These are phyloP conservation scores for Zaprionus gabonicus DNA, from an alignment of 1,140 invertebrate species.

Conservation along the genomic window DNA sequence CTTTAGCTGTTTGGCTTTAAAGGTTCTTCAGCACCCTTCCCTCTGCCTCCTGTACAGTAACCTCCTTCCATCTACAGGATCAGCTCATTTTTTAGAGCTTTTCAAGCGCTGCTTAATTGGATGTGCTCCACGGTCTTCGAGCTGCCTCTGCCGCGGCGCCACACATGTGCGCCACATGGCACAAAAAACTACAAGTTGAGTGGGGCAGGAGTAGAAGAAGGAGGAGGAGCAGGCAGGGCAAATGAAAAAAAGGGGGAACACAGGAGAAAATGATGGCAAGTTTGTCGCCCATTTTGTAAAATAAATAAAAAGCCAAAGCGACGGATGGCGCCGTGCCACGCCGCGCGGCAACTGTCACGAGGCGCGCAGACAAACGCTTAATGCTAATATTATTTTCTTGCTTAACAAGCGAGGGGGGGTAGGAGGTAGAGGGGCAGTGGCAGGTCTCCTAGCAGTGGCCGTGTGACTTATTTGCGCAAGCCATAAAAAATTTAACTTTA, in stretches of 20 bases:
- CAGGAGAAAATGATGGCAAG: slow-evolving; percentile 57
- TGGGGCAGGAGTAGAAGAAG: not conserved
- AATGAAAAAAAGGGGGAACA: slow-evolving; percentile 44
- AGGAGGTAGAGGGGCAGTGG: not conserved
- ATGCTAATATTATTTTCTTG: slow-evolving; percentile 83
- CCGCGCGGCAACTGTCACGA: slow-evolving; percentile 52
- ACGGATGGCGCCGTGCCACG: slow-evolving; percentile 40
- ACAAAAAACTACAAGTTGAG: slow-evolving; percentile 56
- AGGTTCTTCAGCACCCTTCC: not conserved
- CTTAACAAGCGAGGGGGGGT: slow-evolving; percentile 62
- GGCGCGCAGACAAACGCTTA: slow-evolving; percentile 81
- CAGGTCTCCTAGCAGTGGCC: slow-evolving; percentile 18
- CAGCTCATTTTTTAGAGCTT: slow-evolving; percentile 66
- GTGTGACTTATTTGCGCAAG: slow-evolving; percentile 80
- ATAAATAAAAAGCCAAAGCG: slow-evolving; percentile 65
- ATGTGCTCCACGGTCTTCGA: slow-evolving; percentile 56
- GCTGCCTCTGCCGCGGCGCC: slow-evolving; percentile 30
- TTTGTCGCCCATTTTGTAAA: slow-evolving; percentile 81
- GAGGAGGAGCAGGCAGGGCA: slow-evolving; percentile 4
- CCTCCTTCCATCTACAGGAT: slow-evolving; percentile 4
- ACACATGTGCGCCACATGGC: slow-evolving; percentile 54
- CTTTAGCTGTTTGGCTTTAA: slow-evolving; percentile 7
- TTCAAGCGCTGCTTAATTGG: slow-evolving; percentile 78
- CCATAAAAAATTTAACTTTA: slow-evolving; percentile 84
- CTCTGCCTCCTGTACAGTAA: not conserved